Percentiles rank a stretch among this genome's conserved stretches.
These are phyloP conservation scores for Nycteola revayana DNA, from an alignment of 2,888 invertebrate genomes.

Conservation along the genomic window DNA sequence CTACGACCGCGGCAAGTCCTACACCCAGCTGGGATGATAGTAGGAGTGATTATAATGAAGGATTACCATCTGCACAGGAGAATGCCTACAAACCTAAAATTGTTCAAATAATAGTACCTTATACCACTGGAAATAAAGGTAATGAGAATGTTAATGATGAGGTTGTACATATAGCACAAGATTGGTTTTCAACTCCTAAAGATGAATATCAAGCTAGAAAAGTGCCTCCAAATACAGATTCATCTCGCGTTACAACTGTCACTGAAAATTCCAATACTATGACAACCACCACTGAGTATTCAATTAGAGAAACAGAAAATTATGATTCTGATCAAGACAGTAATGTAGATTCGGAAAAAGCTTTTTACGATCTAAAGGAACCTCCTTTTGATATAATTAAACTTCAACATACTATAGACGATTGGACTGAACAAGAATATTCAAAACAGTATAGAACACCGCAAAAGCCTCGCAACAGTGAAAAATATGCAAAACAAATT, in stretches of 20 bases:
- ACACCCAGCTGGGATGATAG: constrained; percentile 53
- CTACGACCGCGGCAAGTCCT: constrained; percentile 49
- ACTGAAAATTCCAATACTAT: constrained; percentile 47
- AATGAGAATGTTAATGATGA: constrained; percentile 30
- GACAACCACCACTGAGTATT: constrained; percentile 53
- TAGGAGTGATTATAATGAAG: constrained; percentile 50
- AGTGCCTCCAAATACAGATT: constrained; percentile 62
- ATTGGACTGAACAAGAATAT: constrained; percentile 91
- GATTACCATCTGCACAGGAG: constrained; percentile 39
- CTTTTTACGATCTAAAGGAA: constrained; percentile 71
- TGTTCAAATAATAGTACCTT: constrained; percentile 91
- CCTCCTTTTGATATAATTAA: constrained; percentile 87
- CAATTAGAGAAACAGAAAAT: constrained; percentile 56
- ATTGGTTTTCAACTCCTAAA: constrained; percentile 48
- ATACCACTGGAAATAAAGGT: constrained; percentile 80
- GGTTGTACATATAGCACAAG: constrained; percentile 69
- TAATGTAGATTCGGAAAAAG: constrained; percentile 54
- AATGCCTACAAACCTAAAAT: constrained; percentile 82
- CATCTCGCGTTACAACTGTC: constrained; percentile 32
- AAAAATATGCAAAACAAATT: constrained; percentile 87
- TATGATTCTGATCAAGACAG: constrained; percentile 77
- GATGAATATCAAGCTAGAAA: constrained; percentile 73
- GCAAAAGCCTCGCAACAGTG: constrained; percentile 76
- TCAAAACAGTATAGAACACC: constrained; percentile 75
- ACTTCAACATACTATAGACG: constrained; percentile 91